phyloP scores from a whole-genome alignment of 2,888 invertebrate species.

The Hemicrepidius hirtus region DNA sequence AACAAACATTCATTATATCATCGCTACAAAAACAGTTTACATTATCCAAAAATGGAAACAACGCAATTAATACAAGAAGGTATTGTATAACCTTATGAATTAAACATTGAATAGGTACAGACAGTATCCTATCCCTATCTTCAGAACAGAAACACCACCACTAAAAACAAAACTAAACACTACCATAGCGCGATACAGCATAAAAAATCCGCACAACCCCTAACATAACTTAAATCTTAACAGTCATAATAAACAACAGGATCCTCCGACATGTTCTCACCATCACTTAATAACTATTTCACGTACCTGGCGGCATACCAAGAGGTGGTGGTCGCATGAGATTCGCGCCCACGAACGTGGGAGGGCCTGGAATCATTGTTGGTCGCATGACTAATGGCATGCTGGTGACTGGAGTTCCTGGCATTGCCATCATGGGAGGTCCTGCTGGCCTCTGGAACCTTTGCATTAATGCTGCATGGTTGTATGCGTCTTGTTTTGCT shows the following conservation, averaged over 20 bases:
- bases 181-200: slow-evolving; percentile 23
- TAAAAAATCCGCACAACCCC: slow-evolving; percentile 27
- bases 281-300: slow-evolving; percentile 54
- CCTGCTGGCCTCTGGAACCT: slow-evolving; percentile 73
- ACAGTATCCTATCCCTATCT: slow-evolving; percentile 20
- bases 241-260: slow-evolving; percentile 39
- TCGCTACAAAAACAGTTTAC: not conserved
- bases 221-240: slow-evolving; percentile 25
- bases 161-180: slow-evolving; percentile 10
- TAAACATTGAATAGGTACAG: slow-evolving; percentile 31
- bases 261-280: slow-evolving; percentile 20
- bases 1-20: not conserved
- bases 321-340: slow-evolving; percentile 80
- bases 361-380: slow-evolving; percentile 73
- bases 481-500: slow-evolving; percentile 62
- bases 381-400: slow-evolving; percentile 74
- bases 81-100: slow-evolving; percentile 25
- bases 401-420: slow-evolving; percentile 72
- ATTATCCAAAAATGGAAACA: slow-evolving; percentile 40
- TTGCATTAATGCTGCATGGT: slow-evolving; percentile 70
- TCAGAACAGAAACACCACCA: slow-evolving; percentile 18
- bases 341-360: slow-evolving; percentile 75
- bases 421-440: slow-evolving; percentile 71
- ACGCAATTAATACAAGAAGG: slow-evolving; percentile 30
- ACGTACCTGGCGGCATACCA: slow-evolving; percentile 81